Conservation (phyloP, 2,797 vertebrate species). For the Pempheris klunzingeri region DNA sequence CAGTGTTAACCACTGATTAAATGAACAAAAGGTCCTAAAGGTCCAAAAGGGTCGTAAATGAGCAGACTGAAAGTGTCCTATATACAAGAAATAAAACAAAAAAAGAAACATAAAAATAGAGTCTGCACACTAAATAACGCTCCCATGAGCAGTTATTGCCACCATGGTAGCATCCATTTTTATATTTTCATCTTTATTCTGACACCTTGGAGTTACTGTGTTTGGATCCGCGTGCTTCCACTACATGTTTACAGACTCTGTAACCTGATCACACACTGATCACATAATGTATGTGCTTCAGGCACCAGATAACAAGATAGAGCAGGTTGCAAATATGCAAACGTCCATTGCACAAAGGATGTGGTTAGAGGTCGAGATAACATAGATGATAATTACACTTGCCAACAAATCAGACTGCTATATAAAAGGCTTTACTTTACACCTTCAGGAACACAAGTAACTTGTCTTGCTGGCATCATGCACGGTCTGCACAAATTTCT, state of each 20-base stretch:
- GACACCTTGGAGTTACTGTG: no score
- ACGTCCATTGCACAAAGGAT: background rate
- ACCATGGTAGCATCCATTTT: no score
- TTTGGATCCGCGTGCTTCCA: no score
- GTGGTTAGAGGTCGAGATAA: background rate
- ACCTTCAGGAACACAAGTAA: background rate
- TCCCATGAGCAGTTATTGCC: no score
- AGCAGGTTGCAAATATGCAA: background rate
- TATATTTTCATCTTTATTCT: no score
- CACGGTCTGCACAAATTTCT: background rate
- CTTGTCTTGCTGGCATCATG: slow-evolving; percentile 39
- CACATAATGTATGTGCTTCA: background rate
- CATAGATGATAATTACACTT: background rate
- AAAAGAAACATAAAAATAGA: background rate
- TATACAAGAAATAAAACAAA: no score
- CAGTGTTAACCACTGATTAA: no score
- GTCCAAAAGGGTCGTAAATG: no score
- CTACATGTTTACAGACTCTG: no score
- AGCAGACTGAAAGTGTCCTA: background rate
- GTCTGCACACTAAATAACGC: no score
- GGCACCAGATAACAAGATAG: background rate
- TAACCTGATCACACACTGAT: background rate
- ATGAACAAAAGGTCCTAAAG: no score
- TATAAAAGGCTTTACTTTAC: slow-evolving; percentile 17
- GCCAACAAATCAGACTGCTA: fast-evolving